Base-by-base conservation (phyloP, 2,888 invertebrate genomes). In the Acanthacorydalis orientalis region DNA sequence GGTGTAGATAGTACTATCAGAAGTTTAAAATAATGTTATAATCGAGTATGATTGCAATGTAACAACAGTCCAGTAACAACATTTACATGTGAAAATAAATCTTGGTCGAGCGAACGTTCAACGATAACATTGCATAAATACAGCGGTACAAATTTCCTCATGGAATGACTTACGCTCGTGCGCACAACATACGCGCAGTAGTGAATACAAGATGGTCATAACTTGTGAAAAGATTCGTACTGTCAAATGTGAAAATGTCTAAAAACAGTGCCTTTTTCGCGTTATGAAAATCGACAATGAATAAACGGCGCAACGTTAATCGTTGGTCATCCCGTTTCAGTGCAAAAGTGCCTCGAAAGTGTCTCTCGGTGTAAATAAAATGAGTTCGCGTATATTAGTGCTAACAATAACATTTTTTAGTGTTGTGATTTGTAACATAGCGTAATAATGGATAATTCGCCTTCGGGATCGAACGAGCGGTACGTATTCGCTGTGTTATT, bases 191-290 rank as follows among this genome's bases (percentile, higher is more conserved):
- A 12, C 32, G 44, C 44, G 44, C 44, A 44, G 12, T 44, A 44
- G 44, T 33, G 14, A 16, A 44, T 44, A 14, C 46, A 46, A 46
- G 34, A 46, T 46, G 46, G 46, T 46, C 46, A 46, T 15, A 46
- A 34, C 12, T 46, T 23, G 33, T 31, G 12, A 46, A 34, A 33
- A 23, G 38, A 16, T 33, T 46, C 39, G 32, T 23, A 15, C 34
- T 37, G 33, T 46, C 46, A 42, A 42, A 42, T 31, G 12, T 23
- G 31, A 42, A 42, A 42, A 31, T 42, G 42, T 31, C 37, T 42
- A 10, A 42, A 42, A 42, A 42, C 16, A 42, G 42, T 42, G 42
- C 42, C 42, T 42, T 42, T 42, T 31, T 12, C 31, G 42, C 31
- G 31, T 42, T 42, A 31, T 23, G 23, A 42, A 31, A 31, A 31